Evolutionary conservation across 2,113 vertebrate species (phyloP).

Genomic region (Trinectes maculatus): DNA sequence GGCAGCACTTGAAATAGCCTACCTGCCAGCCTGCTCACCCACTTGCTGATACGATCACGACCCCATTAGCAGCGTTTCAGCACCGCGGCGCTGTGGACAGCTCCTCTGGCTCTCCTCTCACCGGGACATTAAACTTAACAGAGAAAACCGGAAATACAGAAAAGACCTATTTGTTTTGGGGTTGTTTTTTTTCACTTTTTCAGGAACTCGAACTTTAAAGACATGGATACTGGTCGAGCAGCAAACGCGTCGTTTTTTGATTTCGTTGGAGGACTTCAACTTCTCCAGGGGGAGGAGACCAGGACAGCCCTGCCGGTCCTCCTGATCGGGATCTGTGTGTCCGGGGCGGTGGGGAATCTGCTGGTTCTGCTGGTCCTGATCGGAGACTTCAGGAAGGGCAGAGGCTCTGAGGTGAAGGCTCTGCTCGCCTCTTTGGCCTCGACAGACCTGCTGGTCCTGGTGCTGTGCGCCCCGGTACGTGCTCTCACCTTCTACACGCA

Average conservation of each 20-base stretch:
- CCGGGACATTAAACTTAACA: background rate
- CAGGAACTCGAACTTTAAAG: constrained; percentile 1
- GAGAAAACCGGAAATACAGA: background rate
- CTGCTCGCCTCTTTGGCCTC: constrained; percentile 76
- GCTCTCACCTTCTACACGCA: constrained; percentile 79
- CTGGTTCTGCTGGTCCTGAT: constrained; percentile 77
- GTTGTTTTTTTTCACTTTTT: no score
- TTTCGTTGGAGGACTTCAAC: constrained; percentile 78
- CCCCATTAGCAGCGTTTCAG: constrained; percentile 51
- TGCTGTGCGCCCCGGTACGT: constrained; percentile 80
- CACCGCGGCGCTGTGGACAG: constrained; percentile 57
- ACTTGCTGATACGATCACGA: constrained; percentile 44
- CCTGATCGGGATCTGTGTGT: constrained; percentile 76
- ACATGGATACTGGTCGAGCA: constrained; percentile 63
- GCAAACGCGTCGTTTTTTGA: constrained; percentile 75
- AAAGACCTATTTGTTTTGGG: background rate
- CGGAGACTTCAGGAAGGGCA: constrained; percentile 71
- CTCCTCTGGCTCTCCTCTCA: constrained; percentile 5
- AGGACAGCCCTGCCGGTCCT: constrained; percentile 73
- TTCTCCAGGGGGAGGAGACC: constrained; percentile 71
- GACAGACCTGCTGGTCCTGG: constrained; percentile 78
- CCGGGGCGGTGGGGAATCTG: constrained; percentile 80
- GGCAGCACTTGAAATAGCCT: constrained; percentile 75
- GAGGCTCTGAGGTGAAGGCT: constrained; percentile 73
- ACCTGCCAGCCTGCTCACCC: constrained; percentile 56